Base-by-base conservation (phyloP, 1,140 invertebrate genomes). In the Nomia melanderi region DNA sequence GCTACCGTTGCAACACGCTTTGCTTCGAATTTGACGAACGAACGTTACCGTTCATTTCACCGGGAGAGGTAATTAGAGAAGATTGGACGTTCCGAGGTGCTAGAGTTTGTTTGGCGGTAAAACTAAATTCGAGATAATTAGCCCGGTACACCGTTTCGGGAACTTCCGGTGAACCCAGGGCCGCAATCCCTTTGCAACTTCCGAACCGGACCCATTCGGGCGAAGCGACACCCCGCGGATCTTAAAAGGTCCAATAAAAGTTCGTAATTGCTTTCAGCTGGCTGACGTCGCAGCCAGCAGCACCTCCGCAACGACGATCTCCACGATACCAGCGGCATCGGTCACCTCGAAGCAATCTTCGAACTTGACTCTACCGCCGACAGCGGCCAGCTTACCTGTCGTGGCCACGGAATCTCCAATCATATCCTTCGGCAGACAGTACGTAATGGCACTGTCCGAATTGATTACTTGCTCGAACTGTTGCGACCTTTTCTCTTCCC, bases 221-320 rank as follows among this genome's bases (percentile, higher is more conserved):
- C 23, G 7, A 17, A 20, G 56, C 4, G 25, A 62, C 29, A 23
- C 29, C 27, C 12, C 9, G n/a, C n/a, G 39, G 8, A 39, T 75
- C 33, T 56, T 57, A 33, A 41, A 57, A 59, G 25, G 12, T 47
- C 6, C 44, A 59, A 69, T 79, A 73, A 78, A 82, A 79, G 63
- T 84, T 83, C 62, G 31, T 69, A 78, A 87, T 85, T 83, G 64
- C 71, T 88, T 87, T 82, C 69, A 89, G 86, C 31, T 67, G 9
- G 70, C 56, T 25, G 73, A 79, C 36, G 41, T 25, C 33, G 33
- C 3, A 2, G 23, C 53, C n/a, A 78, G 75, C 17, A 81, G 36
- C 3, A 57, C 62, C 17, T 44, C 70, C 23, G 57, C 39, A 6
- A 3, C 50, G 17, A 47, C 63, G 20, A 47, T 63, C 59, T 72